Evolutionary conservation across 1,140 invertebrate species (phyloP).

Genomic region (Wasmannia auropunctata): DNA sequence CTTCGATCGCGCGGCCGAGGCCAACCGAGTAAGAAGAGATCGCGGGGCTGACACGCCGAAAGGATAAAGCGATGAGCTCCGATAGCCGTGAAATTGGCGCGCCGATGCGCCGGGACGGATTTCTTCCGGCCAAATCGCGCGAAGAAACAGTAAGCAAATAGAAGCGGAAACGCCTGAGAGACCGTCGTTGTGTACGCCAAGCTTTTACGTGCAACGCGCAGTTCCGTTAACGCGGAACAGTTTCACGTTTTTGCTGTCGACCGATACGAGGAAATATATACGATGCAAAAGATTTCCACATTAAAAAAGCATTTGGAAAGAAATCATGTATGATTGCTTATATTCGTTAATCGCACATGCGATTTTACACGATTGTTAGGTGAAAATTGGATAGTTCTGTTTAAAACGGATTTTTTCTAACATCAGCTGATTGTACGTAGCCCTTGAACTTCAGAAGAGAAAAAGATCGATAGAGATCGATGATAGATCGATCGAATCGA

Average conservation of each 20-base stretch:
- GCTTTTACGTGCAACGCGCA: neutral
- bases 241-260: neutral
- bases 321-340: neutral
- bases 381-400: neutral
- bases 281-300: neutral
- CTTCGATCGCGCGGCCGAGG: conserved; percentile 3
- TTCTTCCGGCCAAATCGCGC: conserved; percentile 13
- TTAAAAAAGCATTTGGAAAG: neutral
- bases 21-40: conserved; percentile 17
- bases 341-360: neutral
- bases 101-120: conserved; percentile 52
- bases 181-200: neutral
- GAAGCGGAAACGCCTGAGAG: conserved; percentile 19
- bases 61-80: conserved; percentile 58
- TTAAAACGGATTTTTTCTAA: neutral
- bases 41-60: conserved; percentile 41
- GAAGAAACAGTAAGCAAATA: conserved; percentile 57
- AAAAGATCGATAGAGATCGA: conserved; percentile 28
- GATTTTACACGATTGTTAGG: neutral
- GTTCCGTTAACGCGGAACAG: neutral
- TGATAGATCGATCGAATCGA: conserved; percentile 49
- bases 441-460: neutral
- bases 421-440: conserved; percentile 18
- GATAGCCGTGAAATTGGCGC: conserved; percentile 71
- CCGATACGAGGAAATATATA: neutral